Conservation (phyloP, 2,113 vertebrate genomes). For the Shinisaurus crocodilurus region DNA sequence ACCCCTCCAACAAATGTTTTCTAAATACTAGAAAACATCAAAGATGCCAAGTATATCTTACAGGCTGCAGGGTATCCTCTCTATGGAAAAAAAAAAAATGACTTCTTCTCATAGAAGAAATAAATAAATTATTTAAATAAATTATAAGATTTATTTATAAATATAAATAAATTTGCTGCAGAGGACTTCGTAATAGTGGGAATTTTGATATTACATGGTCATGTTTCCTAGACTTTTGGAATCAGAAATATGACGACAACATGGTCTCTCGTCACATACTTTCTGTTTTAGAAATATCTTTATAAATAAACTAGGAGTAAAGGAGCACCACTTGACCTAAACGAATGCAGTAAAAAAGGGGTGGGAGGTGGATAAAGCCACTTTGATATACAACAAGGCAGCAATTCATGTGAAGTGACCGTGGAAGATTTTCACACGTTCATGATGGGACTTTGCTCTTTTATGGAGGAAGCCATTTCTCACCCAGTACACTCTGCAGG, state of each 20-base stretch:
- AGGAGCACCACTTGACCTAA: not conserved
- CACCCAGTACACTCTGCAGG: not conserved
- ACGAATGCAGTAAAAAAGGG: not conserved
- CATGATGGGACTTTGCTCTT: not conserved
- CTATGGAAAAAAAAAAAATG: too few relatives aligned
- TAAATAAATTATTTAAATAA: too few relatives aligned
- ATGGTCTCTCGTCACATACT: not conserved
- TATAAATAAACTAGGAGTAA: not conserved
- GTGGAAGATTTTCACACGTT: not conserved
- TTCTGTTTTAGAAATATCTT: not conserved
- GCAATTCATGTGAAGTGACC: not conserved
- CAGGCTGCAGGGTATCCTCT: not conserved
- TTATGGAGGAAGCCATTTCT: not conserved
- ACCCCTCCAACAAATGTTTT: too few relatives aligned
- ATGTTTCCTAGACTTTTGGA: not conserved
- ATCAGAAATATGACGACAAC: not conserved
- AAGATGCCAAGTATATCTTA: not conserved
- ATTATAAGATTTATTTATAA: too few relatives aligned
- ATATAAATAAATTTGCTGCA: not conserved
- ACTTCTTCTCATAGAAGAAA: too few relatives aligned
- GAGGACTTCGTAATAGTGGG: too few relatives aligned
- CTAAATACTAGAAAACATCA: not conserved
- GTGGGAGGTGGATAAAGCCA: not conserved
- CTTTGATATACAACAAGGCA: not conserved
- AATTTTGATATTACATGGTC: not conserved